Base-by-base conservation (phyloP, 2,888 invertebrate genomes). In the Erebia ligea region DNA sequence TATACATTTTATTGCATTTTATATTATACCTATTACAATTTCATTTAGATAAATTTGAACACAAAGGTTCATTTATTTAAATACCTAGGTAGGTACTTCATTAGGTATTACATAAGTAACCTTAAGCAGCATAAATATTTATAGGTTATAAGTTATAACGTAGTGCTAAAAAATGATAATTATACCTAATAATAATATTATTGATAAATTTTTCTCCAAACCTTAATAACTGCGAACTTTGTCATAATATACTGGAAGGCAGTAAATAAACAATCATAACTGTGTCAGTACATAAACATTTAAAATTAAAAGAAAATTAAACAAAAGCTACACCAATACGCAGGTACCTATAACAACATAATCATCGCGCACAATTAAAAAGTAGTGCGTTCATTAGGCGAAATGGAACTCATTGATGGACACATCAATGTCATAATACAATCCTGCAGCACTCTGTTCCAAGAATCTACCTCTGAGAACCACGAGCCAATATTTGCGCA, bases 401-500 rank as follows among this genome's bases (percentile, higher is more conserved):
- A 57, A 57, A 57, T 42, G 63, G 2, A 34, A 56, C 63, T 63
- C 57, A 45, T 48, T 57, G n/a, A 42, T 17, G n/a, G 17, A 10
- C 6, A 21, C 42, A 34, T 63, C 63, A 17, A 69, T 21, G 17
- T 57, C 56, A 59, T 21, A 57, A 34, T 69, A 17, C 13, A 15
- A 25, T 42, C 13, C 17, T 13, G 15, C 15, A 15, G n/a, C 50
- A 64, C n/a, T 34, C 48, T 17, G 59, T 62, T 68, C 68, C 19
- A n/a, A 40, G 58, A 65, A 58, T 45, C 64, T 57, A 69, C 64
- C 57, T 64, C 58, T 69, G n/a, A 3, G 1, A 62, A 21, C 19
- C 19, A 52, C 69, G 59, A 54, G 61, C 34, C 57, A 73, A 73
- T 74, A 74, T 76, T 77, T 76, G 72, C 71, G 57, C 67, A 77